Percentiles rank a stretch among this genome's conserved stretches.
Evolutionary conservation across 2,888 invertebrate genomes (phyloP).

Genomic region (Xanthostigma xanthostigma): DNA sequence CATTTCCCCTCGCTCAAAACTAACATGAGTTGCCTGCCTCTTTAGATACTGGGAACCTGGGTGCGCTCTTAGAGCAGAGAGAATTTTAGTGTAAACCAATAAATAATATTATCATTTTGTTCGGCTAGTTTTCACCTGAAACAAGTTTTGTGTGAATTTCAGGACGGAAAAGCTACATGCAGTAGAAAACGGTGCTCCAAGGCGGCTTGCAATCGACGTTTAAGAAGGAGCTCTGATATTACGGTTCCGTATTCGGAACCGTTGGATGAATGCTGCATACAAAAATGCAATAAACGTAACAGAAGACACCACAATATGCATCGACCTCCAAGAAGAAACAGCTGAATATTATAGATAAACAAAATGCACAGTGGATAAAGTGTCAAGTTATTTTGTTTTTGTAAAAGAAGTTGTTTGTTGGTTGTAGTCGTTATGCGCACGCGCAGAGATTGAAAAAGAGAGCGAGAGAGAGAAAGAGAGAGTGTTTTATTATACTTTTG

Average conservation of each 20-base stretch:
- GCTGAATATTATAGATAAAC: not conserved
- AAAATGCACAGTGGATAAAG: not conserved
- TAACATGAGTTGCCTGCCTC: no score
- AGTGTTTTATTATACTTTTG: not conserved
- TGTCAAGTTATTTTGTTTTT: no score
- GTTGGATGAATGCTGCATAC: constrained; percentile 42
- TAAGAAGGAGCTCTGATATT: constrained; percentile 20
- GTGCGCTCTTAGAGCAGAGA: no score
- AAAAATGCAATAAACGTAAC: constrained; percentile 28
- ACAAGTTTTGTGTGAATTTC: constrained; percentile 15
- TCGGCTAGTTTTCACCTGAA: no score
- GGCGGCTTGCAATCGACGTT: constrained; percentile 45
- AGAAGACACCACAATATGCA: constrained; percentile 15
- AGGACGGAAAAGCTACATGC: constrained; percentile 73
- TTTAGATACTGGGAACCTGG: no score
- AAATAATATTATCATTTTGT: no score
- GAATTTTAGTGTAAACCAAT: no score
- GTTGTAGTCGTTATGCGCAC: no score
- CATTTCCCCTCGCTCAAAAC: no score
- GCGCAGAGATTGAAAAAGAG: no score
- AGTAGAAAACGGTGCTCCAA: constrained; percentile 68
- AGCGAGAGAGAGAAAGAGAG: not conserved
- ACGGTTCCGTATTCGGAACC: constrained; percentile 16
- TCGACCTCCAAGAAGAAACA: constrained; percentile 2
- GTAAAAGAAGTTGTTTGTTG: no score